Base-by-base conservation (phyloP, 1,140 invertebrate genomes). In the Sipha flava region DNA sequence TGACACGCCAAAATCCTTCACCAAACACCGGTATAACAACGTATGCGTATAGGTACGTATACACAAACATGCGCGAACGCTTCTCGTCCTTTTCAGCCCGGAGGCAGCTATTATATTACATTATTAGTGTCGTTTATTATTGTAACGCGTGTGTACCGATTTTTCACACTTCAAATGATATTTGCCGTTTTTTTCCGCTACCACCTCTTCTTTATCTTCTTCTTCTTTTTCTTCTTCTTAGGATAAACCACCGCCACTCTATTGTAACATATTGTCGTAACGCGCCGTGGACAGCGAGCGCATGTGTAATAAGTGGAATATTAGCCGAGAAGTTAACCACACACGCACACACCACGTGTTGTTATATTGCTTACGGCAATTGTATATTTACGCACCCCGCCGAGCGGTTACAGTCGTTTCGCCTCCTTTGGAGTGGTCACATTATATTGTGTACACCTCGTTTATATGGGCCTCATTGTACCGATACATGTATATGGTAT, bases 81-180 rank as follows among this genome's bases (percentile, higher is more conserved):
- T n/a, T n/a, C n/a, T n/a, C n/a, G n/a, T n/a, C n/a, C n/a, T n/a
- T n/a, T n/a, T n/a, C n/a, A n/a, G n/a, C n/a, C n/a, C n/a, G n/a
- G n/a, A n/a, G n/a, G n/a, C n/a, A 52, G 49, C n/a, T n/a, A 1
- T 43, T 10, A 26, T 59, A 34, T 62, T n/a, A n/a, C 18, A 3
- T 64, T 64, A 34, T 64, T 64, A 64, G 18, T 34, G 31, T 37
- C 59, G 31, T 29, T 12, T n/a, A 64, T 21, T 59, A 29, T 59
- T 16, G 16, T 59, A 31, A 29, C 57, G 9, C 26, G n/a, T 57
- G 54, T 57, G 21, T 18, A 16, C n/a, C 47, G 72, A 52, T 75
- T 75, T 49, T 77, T 77, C 73, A 77, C 73, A 59, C 73, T 77
- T 34, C 52, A 57, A 77, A 77, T 59, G 52, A 77, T 43, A 73